Percentiles rank a stretch among this genome's conserved stretches.
Conservation (phyloP, 35 echinoderm and acorn worm genomes). For the Strongylocentrotus purpuratus region DNA sequence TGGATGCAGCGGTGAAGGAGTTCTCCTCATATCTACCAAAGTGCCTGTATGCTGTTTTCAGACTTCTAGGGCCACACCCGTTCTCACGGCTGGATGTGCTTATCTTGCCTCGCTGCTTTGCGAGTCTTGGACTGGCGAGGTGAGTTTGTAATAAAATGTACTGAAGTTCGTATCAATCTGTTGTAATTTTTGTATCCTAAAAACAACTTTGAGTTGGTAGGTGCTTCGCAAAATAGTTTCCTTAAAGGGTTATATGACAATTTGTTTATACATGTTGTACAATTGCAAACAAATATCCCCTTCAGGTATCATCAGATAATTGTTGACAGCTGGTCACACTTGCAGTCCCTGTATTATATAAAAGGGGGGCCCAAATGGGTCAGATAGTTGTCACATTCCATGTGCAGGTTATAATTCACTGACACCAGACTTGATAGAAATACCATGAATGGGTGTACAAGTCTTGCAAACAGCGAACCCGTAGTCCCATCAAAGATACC, state of each 20-base stretch:
- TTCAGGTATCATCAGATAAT: not conserved
- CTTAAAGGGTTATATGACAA: too few species aligned
- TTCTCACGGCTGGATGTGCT: slow-evolving; percentile 79
- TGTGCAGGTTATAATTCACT: too few species aligned
- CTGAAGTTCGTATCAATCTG: not conserved
- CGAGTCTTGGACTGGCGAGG: slow-evolving; percentile 88
- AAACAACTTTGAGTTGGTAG: too few species aligned
- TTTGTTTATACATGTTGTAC: not conserved
- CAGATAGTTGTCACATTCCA: not conserved
- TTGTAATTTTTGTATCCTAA: too few species aligned
- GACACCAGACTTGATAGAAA: too few species aligned
- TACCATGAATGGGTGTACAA: too few species aligned
- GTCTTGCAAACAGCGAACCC: too few species aligned
- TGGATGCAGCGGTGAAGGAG: slow-evolving; percentile 56
- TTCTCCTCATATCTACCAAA: slow-evolving; percentile 61
- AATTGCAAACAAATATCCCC: not conserved
- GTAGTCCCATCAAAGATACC: too few species aligned
- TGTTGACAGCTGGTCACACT: not conserved
- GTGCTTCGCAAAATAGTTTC: too few species aligned
- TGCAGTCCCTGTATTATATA: not conserved
- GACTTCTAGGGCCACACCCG: slow-evolving; percentile 79
- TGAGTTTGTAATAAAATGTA: not conserved
- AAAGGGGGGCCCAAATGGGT: not conserved
- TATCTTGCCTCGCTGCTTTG: slow-evolving; percentile 80
- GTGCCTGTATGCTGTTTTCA: slow-evolving; percentile 65